Evolutionary conservation across 2,113 vertebrate species (phyloP).

Genomic region (Candoia aspera): DNA sequence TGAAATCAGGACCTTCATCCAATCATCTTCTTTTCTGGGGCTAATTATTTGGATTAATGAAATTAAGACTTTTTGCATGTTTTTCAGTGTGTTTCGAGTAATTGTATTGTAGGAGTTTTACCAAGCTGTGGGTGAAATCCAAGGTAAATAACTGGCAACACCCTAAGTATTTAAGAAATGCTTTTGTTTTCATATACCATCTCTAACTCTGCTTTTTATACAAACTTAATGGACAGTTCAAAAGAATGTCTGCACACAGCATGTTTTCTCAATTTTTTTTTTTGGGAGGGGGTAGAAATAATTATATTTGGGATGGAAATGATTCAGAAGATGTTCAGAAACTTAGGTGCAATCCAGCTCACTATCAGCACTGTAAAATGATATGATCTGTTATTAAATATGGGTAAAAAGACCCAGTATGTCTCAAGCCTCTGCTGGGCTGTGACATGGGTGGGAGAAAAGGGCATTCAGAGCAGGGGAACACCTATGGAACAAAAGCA

Average conservation of each 20-base stretch:
- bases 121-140: slow-evolving; percentile 49
- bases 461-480: background rate
- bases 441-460: background rate
- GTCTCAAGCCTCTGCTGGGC: background rate
- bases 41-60: slow-evolving; percentile 2
- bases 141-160: slow-evolving; percentile 46
- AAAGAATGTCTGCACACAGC: background rate
- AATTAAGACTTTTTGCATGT: slow-evolving; percentile 52
- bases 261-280: background rate
- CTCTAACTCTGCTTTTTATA: slow-evolving; percentile 17
- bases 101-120: slow-evolving; percentile 56
- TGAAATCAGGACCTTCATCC: background rate
- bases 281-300: background rate
- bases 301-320: background rate
- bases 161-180: slow-evolving; percentile 59
- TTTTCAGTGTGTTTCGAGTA: slow-evolving; percentile 58
- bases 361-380: background rate
- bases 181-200: slow-evolving; percentile 37
- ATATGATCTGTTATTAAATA: background rate
- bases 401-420: background rate
- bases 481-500: background rate
- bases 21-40: slow-evolving; percentile 35
- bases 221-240: background rate
- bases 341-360: background rate
- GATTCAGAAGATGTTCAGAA: background rate